Conservation (phyloP, 2,797 vertebrate species). For the Harpagifer antarcticus region DNA sequence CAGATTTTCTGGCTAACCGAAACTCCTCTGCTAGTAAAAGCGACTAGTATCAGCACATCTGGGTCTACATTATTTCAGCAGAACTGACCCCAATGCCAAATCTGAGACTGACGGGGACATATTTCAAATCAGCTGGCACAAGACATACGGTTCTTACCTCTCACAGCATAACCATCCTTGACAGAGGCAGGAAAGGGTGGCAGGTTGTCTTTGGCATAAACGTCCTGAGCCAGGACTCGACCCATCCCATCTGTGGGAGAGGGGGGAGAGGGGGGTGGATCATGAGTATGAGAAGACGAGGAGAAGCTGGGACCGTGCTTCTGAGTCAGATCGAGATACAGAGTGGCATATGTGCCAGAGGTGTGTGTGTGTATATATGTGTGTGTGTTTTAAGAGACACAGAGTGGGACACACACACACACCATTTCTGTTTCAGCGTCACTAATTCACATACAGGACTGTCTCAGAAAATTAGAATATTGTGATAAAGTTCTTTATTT, state of each 20-base stretch:
- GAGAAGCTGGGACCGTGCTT: conserved; percentile 19
- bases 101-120: neutral
- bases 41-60: neutral
- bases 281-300: conserved; percentile 18
- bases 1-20: neutral
- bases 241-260: conserved; percentile 94
- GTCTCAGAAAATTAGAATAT: no score
- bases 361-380: conserved; percentile 21
- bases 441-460: conserved; percentile 35
- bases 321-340: conserved; percentile 48
- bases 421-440: conserved; percentile 14
- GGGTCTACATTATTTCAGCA: neutral
- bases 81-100: neutral
- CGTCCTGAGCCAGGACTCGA: conserved; percentile 98
- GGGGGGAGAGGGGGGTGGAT: conserved; percentile 38
- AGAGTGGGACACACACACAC: conserved; percentile 33
- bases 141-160: conserved; percentile 85
- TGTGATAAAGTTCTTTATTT: no score
- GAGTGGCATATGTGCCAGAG: conserved; percentile 43
- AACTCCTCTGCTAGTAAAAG: neutral
- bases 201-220: conserved; percentile 99
- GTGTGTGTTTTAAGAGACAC: conserved; percentile 19
- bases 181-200: conserved; percentile 98
- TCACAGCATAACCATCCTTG: conserved; percentile 99
- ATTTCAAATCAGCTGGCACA: conserved; percentile 22